These are phyloP conservation scores for Sceliomorpha sp. DNA, from an alignment of 2,888 invertebrate species.

Conservation along the genomic window DNA sequence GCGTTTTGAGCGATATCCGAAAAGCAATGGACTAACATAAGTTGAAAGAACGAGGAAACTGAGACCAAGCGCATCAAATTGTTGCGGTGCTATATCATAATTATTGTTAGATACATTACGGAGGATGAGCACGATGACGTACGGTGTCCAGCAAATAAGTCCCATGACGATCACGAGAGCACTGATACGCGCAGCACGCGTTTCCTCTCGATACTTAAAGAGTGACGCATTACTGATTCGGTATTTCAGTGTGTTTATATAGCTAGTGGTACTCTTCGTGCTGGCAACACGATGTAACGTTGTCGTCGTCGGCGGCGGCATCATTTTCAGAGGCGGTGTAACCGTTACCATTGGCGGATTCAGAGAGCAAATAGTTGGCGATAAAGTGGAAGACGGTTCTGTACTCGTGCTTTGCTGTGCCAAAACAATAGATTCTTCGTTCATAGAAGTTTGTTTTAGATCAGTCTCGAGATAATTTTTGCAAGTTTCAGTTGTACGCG, in stretches of 20 bases:
- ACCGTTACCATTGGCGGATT: constrained; percentile 82
- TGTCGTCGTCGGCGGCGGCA: constrained; percentile 77
- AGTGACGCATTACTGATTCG: constrained; percentile 91
- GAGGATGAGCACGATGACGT: constrained; percentile 78
- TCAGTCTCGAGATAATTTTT: constrained; percentile 18
- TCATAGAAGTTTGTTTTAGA: neutral
- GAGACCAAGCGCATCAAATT: constrained; percentile 71
- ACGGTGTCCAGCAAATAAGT: constrained; percentile 83
- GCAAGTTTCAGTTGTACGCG: no score
- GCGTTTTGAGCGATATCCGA: constrained; percentile 88
- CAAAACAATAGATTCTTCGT: neutral
- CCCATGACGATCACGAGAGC: constrained; percentile 88
- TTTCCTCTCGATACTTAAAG: constrained; percentile 93
- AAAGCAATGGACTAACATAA: constrained; percentile 87
- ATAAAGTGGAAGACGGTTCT: constrained; percentile 59
- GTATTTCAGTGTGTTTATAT: constrained; percentile 88
- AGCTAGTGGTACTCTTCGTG: constrained; percentile 82
- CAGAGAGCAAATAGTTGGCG: constrained; percentile 77
- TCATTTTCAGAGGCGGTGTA: constrained; percentile 79
- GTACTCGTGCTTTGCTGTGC: neutral
- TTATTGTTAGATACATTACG: constrained; percentile 77
- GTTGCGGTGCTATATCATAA: constrained; percentile 63
- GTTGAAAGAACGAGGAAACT: constrained; percentile 83
- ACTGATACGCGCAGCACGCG: constrained; percentile 93
- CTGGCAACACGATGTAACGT: constrained; percentile 79